phyloP scores from a whole-genome alignment of 2,113 vertebrate species.

The Vulpes vulpes region DNA sequence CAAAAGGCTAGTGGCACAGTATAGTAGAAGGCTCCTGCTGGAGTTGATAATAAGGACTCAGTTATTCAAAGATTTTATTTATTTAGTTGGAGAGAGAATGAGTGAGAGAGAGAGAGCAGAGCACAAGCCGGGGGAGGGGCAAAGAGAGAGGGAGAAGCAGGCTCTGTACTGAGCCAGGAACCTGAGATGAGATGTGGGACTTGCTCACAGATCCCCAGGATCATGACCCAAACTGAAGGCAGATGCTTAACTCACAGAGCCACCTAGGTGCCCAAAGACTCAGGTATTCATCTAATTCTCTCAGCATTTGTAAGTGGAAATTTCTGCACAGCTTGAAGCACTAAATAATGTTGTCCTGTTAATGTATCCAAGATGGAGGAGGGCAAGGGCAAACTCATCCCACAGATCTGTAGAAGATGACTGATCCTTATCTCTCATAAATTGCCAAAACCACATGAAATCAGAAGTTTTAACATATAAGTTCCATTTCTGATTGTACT shows the following conservation, averaged over 20 bases:
- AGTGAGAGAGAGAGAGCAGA: too few relatives aligned
- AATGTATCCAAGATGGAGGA: too few relatives aligned
- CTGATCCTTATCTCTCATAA: rapidly evolving
- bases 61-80: too few relatives aligned
- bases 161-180: too few relatives aligned
- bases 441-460: not conserved
- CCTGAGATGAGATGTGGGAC: too few relatives aligned
- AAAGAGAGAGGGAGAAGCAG: too few relatives aligned
- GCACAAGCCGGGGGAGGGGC: too few relatives aligned
- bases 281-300: not conserved
- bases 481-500: not conserved
- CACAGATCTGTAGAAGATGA: not conserved
- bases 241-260: too few relatives aligned
- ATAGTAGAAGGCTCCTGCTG: too few relatives aligned
- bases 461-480: not conserved
- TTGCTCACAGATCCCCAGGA: too few relatives aligned
- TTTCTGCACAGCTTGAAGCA: not conserved
- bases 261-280: not conserved
- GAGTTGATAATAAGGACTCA: not conserved
- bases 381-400: not conserved
- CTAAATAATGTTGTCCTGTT: not conserved
- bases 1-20: not conserved
- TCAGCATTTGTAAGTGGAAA: not conserved
- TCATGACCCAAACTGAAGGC: too few relatives aligned
- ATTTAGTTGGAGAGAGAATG: too few relatives aligned